phyloP scores from a whole-genome alignment of 1,140 invertebrate species.

The Trigoniulus corallinus region DNA sequence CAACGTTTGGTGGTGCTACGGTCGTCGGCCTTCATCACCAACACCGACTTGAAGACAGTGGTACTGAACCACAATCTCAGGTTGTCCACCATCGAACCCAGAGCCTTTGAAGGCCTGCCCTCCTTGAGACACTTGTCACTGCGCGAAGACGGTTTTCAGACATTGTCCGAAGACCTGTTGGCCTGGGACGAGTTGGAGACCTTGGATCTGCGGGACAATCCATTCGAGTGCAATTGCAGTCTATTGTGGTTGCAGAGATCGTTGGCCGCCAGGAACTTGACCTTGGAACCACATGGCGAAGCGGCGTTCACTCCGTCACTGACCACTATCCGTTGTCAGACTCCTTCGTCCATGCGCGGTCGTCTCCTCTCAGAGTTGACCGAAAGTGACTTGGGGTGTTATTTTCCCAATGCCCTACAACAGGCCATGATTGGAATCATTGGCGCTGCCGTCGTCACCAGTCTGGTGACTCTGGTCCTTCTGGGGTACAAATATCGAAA shows the following conservation, averaged over 20 bases:
- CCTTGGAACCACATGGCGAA: background rate
- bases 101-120: slow-evolving; percentile 52
- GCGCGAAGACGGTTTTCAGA: slow-evolving; percentile 54
- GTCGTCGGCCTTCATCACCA: slow-evolving; percentile 55
- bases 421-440: slow-evolving; percentile 58
- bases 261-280: slow-evolving; percentile 7
- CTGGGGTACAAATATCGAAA: slow-evolving; percentile 59
- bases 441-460: slow-evolving; percentile 42
- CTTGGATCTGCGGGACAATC: slow-evolving; percentile 64
- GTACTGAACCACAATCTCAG: slow-evolving; percentile 57
- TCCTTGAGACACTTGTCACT: slow-evolving; percentile 55
- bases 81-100: slow-evolving; percentile 48
- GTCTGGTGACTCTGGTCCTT: slow-evolving; percentile 45
- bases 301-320: slow-evolving; percentile 17
- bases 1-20: slow-evolving; percentile 47
- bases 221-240: slow-evolving; percentile 60
- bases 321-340: slow-evolving; percentile 43
- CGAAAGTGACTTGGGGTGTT: slow-evolving; percentile 59
- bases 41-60: slow-evolving; percentile 59
- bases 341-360: slow-evolving; percentile 48
- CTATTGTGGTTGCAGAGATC: slow-evolving; percentile 60
- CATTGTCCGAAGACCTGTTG: slow-evolving; percentile 52
- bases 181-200: slow-evolving; percentile 57
- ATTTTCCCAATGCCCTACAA: slow-evolving; percentile 49
- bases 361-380: slow-evolving; percentile 45